Evolutionary conservation across 2,888 invertebrate genomes (phyloP).

Genomic region (Ophion slaviceki): DNA sequence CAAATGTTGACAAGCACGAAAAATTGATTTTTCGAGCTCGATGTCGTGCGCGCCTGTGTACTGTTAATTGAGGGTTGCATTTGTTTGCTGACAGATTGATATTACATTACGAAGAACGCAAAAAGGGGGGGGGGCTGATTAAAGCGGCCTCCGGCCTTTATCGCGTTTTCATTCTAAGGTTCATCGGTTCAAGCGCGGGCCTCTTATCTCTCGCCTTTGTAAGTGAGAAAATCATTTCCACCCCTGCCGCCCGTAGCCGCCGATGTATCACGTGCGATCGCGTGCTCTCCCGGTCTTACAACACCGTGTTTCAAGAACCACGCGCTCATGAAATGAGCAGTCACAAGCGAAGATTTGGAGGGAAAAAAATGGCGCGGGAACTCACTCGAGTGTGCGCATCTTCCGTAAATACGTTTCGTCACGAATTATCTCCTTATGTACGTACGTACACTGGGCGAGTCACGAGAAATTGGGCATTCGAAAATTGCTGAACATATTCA

Average conservation of each 20-base stretch:
- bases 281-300: conserved; percentile 32
- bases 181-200: conserved; percentile 33
- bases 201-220: conserved; percentile 46
- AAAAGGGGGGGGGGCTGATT: background rate
- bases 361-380: background rate
- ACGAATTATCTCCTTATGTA: background rate
- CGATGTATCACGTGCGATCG: conserved; percentile 56
- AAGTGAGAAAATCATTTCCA: conserved; percentile 31
- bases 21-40: background rate
- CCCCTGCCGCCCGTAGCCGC: background rate
- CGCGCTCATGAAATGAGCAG: conserved; percentile 5
- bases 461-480: background rate
- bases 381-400: background rate
- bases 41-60: background rate
- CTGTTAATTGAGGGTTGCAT: background rate
- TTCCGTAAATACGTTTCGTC: background rate
- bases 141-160: conserved; percentile 9
- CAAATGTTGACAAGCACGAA: background rate
- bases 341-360: background rate
- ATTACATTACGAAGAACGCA: background rate
- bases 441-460: background rate
- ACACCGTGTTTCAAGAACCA: conserved; percentile 3
- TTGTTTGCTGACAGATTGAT: background rate
- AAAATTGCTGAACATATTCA: background rate
- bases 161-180: conserved; percentile 22